Evolutionary conservation across 2,113 vertebrate species (phyloP).

Genomic region (Pygoscelis adeliae): DNA sequence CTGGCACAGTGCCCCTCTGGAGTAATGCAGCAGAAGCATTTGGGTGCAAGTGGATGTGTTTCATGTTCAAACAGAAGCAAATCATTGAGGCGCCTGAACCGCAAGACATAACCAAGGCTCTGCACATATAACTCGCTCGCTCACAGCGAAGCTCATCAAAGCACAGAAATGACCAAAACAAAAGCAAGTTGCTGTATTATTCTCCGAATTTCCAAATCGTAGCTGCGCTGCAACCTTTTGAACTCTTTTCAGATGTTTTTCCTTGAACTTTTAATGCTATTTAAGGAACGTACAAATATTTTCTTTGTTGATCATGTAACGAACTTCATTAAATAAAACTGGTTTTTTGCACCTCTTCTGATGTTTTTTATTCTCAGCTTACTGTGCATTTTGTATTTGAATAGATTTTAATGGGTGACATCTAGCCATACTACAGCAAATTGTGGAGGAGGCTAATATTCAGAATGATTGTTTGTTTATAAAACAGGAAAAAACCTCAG

Average conservation of each 20-base stretch:
- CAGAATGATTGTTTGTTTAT: background rate
- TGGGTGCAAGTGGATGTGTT: background rate
- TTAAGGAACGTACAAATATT: background rate
- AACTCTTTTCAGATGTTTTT: background rate
- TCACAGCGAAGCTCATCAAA: background rate
- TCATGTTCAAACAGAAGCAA: background rate
- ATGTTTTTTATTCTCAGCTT: background rate
- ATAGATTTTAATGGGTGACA: background rate
- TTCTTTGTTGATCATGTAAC: background rate
- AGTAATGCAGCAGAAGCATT: background rate
- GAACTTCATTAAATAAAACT: background rate
- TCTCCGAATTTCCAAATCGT: background rate
- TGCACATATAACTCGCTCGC: background rate
- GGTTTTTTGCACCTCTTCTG: background rate
- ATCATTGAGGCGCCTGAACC: background rate
- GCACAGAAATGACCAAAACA: background rate
- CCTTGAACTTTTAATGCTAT: background rate
- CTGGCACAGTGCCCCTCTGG: background rate
- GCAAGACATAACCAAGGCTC: background rate
- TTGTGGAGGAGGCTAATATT: background rate
- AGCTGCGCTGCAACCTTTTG: background rate
- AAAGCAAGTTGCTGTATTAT: background rate
- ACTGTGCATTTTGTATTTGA: background rate
- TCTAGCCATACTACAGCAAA: background rate
- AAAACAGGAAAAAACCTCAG: background rate